Percentiles rank a stretch among this genome's conserved stretches.
These are phyloP conservation scores for Geotrypetes seraphini DNA, from an alignment of 2,797 vertebrate genomes.

Conservation along the genomic window DNA sequence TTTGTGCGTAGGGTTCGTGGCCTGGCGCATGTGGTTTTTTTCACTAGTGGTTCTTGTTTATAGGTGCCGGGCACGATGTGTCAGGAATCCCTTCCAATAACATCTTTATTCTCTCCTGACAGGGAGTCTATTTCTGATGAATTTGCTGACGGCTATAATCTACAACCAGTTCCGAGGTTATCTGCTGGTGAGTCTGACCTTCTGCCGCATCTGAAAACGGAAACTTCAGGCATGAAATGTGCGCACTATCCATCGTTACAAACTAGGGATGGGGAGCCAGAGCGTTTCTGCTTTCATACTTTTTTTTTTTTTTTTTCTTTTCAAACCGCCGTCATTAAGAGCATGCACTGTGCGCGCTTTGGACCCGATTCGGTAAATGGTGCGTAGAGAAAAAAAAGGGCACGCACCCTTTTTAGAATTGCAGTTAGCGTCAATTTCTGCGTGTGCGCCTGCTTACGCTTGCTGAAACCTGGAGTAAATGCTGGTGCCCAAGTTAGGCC, in stretches of 20 bases:
- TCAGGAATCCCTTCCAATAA: not conserved
- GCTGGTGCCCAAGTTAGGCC: too few species aligned
- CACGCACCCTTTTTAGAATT: too few species aligned
- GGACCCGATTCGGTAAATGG: too few species aligned
- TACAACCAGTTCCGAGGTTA: slow-evolving; percentile 96
- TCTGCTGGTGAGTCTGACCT: slow-evolving; percentile 72
- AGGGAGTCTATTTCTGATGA: slow-evolving; percentile 95
- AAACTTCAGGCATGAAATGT: not conserved
- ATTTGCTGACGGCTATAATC: slow-evolving; percentile 90
- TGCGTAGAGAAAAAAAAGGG: too few species aligned
- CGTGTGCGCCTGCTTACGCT: too few species aligned
- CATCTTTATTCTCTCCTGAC: not conserved
- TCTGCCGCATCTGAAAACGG: too few species aligned
- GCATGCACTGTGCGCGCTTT: too few species aligned
- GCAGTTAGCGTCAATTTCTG: too few species aligned
- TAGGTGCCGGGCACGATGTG: not conserved
- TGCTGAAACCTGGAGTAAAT: too few species aligned
- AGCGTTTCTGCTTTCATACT: too few species aligned
- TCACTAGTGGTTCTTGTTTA: not conserved
- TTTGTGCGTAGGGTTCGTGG: too few species aligned
- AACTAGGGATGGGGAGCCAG: not conserved
- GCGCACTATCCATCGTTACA: not conserved
- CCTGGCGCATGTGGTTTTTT: not conserved
- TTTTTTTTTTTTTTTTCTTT: not conserved
- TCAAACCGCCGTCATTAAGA: not conserved